Conservation (phyloP, 1,140 invertebrate species). For the Calliphora vicina region DNA sequence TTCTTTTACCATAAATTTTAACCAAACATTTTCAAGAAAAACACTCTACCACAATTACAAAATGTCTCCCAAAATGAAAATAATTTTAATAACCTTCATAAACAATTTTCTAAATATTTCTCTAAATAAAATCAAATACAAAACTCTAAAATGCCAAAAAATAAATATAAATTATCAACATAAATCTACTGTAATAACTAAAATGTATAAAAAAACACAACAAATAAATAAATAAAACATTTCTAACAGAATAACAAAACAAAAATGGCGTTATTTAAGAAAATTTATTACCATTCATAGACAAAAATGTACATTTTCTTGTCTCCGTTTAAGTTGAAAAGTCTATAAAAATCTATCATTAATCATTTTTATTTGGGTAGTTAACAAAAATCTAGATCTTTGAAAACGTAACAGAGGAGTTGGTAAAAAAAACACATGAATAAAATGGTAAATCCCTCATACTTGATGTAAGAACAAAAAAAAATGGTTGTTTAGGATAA, state of each 20-base stretch:
- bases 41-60: neutral
- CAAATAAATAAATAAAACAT: slow-evolving; percentile 7
- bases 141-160: neutral
- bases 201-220: neutral
- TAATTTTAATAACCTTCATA: neutral
- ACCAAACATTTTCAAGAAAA: neutral
- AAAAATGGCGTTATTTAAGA: slow-evolving; percentile 32
- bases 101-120: neutral
- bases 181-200: slow-evolving; percentile 26
- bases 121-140: neutral
- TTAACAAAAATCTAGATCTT: neutral
- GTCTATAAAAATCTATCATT: slow-evolving; percentile 34
- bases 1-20: neutral
- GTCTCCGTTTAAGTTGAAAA: slow-evolving; percentile 29
- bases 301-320: slow-evolving; percentile 25
- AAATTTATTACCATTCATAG: slow-evolving; percentile 31
- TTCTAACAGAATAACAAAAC: neutral
- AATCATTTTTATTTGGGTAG: slow-evolving; percentile 35
- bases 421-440: neutral
- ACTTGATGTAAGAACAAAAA: neutral
- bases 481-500: neutral
- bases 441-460: neutral
- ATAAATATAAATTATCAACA: slow-evolving; percentile 20
- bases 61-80: neutral
- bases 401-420: neutral